Conservation (phyloP, 2,888 invertebrate species). For the Anthrax anthrax region DNA sequence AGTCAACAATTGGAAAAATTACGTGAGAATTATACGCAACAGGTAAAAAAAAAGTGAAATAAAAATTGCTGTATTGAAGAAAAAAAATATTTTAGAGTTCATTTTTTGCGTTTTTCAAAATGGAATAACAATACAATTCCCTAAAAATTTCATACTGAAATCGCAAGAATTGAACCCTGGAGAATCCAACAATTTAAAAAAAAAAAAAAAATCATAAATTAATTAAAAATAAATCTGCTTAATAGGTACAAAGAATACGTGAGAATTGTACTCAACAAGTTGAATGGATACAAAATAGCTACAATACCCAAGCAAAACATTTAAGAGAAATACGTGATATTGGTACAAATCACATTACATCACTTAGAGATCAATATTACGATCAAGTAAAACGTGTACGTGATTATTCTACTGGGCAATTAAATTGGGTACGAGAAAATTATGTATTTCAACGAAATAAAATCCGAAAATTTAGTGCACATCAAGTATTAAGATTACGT, state of each 20-base stretch:
- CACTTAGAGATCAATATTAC: constrained; percentile 79
- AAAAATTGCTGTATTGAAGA: neutral
- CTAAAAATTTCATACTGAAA: too few species aligned
- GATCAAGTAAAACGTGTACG: constrained; percentile 87
- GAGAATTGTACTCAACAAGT: constrained; percentile 90
- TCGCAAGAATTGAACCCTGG: too few species aligned
- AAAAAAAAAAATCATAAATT: too few species aligned
- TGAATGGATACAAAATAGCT: constrained; percentile 86
- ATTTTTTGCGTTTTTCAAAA: too few species aligned
- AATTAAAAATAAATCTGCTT: too few species aligned
- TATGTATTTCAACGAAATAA: constrained; percentile 91
- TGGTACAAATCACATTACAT: constrained; percentile 73
- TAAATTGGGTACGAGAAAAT: constrained; percentile 89
- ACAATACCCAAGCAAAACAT: constrained; percentile 74
- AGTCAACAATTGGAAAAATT: constrained; percentile 75
- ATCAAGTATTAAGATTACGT: constrained; percentile 73
- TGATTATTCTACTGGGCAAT: constrained; percentile 80
- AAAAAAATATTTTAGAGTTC: too few species aligned
- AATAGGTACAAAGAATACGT: constrained; percentile 77
- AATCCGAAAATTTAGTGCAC: constrained; percentile 87
- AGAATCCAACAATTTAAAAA: too few species aligned
- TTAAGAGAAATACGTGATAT: constrained; percentile 81
- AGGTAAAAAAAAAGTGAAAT: constrained; percentile 39
- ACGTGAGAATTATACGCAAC: constrained; percentile 81
- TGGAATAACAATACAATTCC: too few species aligned